Base-by-base conservation (phyloP, 2,888 invertebrate genomes). In the Drosophila suboccidentalis region DNA sequence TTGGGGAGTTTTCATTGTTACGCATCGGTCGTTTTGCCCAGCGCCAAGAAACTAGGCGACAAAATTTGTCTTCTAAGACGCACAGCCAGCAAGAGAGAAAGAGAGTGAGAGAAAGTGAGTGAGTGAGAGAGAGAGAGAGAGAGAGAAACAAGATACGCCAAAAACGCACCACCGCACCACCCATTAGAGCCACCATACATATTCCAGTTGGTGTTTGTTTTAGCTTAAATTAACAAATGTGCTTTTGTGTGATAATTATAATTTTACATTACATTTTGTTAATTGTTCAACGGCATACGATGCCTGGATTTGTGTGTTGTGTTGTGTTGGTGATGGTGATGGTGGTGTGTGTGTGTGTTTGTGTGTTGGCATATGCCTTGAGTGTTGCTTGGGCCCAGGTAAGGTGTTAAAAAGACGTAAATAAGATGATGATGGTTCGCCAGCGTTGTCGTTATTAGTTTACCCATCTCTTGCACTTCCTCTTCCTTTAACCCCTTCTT, bases 181-280 rank as follows among this genome's bases (percentile, higher is more conserved):
- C 57, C 58, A 67, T 43, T 11, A 61, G 39, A 49, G n/a, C 10
- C 36, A 49, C 22, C 22, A 55, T 10, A 32, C 44, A 53, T 53
- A 36, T 22, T 15, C 43, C 17, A 39, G 22, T 58, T 64, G 41
- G 6, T 64, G 87, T 89, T 89, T 84, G 89, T 72, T 89, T 89
- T 84, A 71, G 86, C 88, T 90, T 88, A 91, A 91, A 87, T 91
- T 85, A 90, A 91, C 91, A 90, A 91, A 91, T 91, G 86, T 86
- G 89, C 80, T 77, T 81, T 81, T 83, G 82, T 89, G 82, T 89
- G 89, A 90, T 91, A 91, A 91, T 91, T 91, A 91, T 90, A 91
- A 91, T 90, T 91, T 90, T 89, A 91, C 91, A 91, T 91, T 91
- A 91, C 90, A 90, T 90, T 87, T 88, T 84, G 91, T 91, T 91